phyloP scores from a whole-genome alignment of 2,888 invertebrate genomes.

The Euspilapteryx auroguttella region DNA sequence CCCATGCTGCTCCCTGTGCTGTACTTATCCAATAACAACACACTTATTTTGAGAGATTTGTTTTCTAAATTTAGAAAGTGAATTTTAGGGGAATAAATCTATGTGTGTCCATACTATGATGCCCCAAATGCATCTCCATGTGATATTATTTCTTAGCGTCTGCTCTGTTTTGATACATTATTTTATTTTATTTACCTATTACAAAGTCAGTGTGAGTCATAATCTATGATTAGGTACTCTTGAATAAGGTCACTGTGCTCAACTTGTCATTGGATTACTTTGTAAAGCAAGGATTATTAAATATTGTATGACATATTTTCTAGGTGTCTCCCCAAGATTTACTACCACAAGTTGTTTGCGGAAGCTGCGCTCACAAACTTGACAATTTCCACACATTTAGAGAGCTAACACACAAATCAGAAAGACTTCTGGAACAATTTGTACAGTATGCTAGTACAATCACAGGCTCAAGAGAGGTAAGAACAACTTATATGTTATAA shows the following conservation, averaged over 20 bases:
- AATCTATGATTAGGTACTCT: conserved; percentile 45
- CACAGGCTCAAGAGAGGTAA: conserved; percentile 67
- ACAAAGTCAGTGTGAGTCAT: conserved; percentile 50
- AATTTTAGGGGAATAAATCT: conserved; percentile 35
- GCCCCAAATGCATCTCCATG: no score
- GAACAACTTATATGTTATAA: conserved; percentile 11
- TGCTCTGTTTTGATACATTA: no score
- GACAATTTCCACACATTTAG: conserved; percentile 77
- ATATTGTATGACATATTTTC: conserved; percentile 18
- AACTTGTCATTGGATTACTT: conserved; percentile 27
- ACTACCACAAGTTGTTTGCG: conserved; percentile 77
- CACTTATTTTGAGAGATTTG: conserved; percentile 52
- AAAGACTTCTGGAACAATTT: conserved; percentile 75
- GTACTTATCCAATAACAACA: conserved; percentile 13
- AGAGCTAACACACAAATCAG: conserved; percentile 74
- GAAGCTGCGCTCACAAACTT: conserved; percentile 74
- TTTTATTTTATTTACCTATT: no score
- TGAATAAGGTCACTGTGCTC: conserved; percentile 48
- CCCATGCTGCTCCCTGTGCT: conserved; percentile 17
- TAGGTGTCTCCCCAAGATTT: conserved; percentile 77
- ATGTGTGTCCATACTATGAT: background rate
- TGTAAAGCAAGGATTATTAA: conserved; percentile 14
- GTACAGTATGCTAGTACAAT: conserved; percentile 71
- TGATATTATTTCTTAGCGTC: no score
- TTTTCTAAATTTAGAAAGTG: conserved; percentile 49